phyloP scores from a whole-genome alignment of 2,113 vertebrate genomes.

The Sylvicapra grimmia region DNA sequence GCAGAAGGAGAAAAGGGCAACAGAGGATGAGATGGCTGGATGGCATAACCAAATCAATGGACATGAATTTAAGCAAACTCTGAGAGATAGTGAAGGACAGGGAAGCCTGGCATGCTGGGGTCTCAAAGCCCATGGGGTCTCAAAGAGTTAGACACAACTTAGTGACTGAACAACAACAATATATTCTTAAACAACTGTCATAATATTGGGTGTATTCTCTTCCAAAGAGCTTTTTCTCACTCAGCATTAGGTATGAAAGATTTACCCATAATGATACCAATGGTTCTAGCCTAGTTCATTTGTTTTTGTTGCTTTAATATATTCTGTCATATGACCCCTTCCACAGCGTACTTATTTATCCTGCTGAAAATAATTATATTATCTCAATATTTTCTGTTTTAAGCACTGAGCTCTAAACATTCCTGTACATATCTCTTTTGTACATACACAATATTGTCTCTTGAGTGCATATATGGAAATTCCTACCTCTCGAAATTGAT shows the following conservation, averaged over 20 bases:
- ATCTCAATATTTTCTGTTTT: not conserved
- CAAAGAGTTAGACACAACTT: not conserved
- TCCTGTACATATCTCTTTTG: not conserved
- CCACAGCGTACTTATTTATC: not conserved
- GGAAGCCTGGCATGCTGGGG: not conserved
- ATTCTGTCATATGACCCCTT: not conserved
- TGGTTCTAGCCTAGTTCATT: not conserved
- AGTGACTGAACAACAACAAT: not conserved
- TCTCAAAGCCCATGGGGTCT: not conserved
- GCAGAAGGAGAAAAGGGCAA: not conserved
- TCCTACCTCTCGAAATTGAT: not conserved
- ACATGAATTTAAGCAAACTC: not conserved
- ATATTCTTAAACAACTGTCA: not conserved
- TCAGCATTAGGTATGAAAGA: not conserved
- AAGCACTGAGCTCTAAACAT: not conserved
- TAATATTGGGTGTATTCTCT: not conserved
- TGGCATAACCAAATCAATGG: not conserved
- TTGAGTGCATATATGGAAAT: not conserved
- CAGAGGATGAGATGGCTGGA: not conserved
- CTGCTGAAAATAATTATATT: not conserved
- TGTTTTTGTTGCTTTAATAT: not conserved
- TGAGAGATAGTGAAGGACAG: not conserved
- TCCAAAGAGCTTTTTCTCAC: not conserved
- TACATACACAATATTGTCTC: not conserved
- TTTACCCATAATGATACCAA: not conserved